Base-by-base conservation (phyloP, 1,140 invertebrate genomes). In the Drosophila micromelanica region DNA sequence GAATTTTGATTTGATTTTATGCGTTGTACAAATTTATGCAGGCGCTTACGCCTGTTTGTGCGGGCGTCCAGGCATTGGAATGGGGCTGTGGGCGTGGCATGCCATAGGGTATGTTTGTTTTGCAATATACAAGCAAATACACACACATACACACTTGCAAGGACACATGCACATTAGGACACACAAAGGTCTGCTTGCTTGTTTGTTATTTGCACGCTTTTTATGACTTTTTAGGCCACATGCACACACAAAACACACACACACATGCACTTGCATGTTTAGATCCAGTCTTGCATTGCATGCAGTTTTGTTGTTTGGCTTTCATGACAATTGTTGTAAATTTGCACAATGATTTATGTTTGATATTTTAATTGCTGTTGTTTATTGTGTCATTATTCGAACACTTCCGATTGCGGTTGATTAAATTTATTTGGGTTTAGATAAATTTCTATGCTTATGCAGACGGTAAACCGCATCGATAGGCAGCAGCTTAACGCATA, bases 1-100 rank as follows among this genome's bases (percentile, higher is more conserved):
- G 84, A 87, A 87, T 87, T 87, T 87, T 87, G 84, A 87, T 87
- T 87, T 87, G 84, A 87, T 87, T 87, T 87, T 84, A 87, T 87
- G 84, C 85, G 84, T 87, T 65, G 61, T 89, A 76, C 75, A 86
- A 86, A 86, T 86, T 86, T 86, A 86, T 86, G 82, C 82, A 89
- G 86, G 55, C 84, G 78, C 68, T 82, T 82, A 81, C 20, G 75
- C 64, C 46, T 67, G 71, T 65, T 64, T 48, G 56, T 54, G 23
- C 27, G 61, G 15, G 6, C 7, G 38, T 6, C 7, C 11, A 11
- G 9, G 27, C 4, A 8, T 0, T 11, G 40, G 17, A 27, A 15
- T 12, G 40, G 15, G 17, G 13, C 35, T 12, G 55, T 46, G 42
- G 70, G 45, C 61, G 46, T 62, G 81, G 56, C 60, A 37, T 51